Evolutionary conservation across 2,888 invertebrate genomes (phyloP), one percentile per base, ranked within the genome.

Genomic region (Tribolium freemani): DNA sequence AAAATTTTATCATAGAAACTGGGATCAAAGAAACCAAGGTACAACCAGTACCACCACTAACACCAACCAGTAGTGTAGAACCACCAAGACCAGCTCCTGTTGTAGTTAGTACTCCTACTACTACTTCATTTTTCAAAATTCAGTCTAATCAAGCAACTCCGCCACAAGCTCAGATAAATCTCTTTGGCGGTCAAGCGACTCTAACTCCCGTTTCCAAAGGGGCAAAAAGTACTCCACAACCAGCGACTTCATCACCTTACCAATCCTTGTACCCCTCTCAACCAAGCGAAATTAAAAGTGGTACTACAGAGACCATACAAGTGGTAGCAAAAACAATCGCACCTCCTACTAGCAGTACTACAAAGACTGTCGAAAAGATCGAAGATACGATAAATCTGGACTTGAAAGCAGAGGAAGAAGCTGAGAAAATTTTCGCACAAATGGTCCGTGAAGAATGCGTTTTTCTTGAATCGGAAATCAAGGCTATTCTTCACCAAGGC

Each of bases 401-500:
- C 16, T 44, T 60, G 11, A 67, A 66, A 45, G 60, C 53, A 2
- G 77, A 76, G 70, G 82, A 79, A 51, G 85, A 85, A 68, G 79
- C 81, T 10, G 79, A 82, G 10, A 75, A 75, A 20, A 83, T 89
- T 16, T 84, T 92, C n/a, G 89, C 88, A 54, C 88, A 89, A 75
- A 90, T 92, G 87, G 89, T 93, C 0, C 83, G 88, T 11, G 90
- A 91, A 72, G 92, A 93, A 85, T 90, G 92, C 1, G 87, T 89
- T 44, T 88, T 89, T 31, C 92, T 94, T 80, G 91, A 92, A 80
- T 86, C 87, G 75, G 93, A 94, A 79, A 80, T 94, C 16, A 89
- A 89, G 73, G 90, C 90, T 71, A 87, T 93, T 75, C 87, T 90
- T 75, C 84, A 88, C 9, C 89, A 90, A 70, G 89, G 90, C 0